phyloP scores from a whole-genome alignment of 2,888 invertebrate species.

The Napeogenes inachia region DNA sequence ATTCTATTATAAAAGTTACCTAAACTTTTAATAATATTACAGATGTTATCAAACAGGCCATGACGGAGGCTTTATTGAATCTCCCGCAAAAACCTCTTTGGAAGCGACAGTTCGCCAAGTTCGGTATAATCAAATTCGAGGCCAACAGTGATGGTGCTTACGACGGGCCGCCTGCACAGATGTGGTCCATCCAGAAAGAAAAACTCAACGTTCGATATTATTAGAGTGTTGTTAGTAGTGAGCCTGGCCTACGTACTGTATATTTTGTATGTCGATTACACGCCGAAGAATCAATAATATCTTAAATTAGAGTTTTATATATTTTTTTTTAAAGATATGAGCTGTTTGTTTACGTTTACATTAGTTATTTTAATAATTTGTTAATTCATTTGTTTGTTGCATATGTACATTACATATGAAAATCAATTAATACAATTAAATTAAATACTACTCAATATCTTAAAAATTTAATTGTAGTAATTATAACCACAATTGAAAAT shows the following conservation, averaged over 20 bases:
- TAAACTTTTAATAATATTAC: slow-evolving; percentile 19
- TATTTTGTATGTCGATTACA: slow-evolving; percentile 65
- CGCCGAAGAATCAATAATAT: slow-evolving; percentile 46
- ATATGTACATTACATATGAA: slow-evolving; percentile 14
- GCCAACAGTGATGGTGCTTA: slow-evolving; percentile 66
- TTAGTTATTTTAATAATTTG: too few species aligned
- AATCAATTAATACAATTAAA: slow-evolving; percentile 17
- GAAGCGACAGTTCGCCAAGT: slow-evolving; percentile 66
- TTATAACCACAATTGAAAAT: too few species aligned
- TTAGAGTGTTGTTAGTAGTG: slow-evolving; percentile 60
- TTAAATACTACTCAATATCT: slow-evolving; percentile 16
- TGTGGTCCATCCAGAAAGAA: slow-evolving; percentile 68
- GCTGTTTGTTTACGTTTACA: too few species aligned
- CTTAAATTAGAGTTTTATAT: background rate
- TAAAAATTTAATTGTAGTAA: slow-evolving; percentile 11
- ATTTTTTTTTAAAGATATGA: too few species aligned
- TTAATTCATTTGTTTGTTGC: too few species aligned
- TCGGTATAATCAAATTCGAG: slow-evolving; percentile 70
- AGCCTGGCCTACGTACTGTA: slow-evolving; percentile 66
- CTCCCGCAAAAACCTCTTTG: slow-evolving; percentile 54
- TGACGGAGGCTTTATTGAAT: slow-evolving; percentile 60
- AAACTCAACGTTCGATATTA: slow-evolving; percentile 76
- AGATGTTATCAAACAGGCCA: slow-evolving; percentile 60
- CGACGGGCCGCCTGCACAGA: slow-evolving; percentile 70
- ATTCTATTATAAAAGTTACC: too few species aligned